Percentiles rank a stretch among this genome's conserved stretches.
phyloP scores from a whole-genome alignment of 2,113 vertebrate species.

The Balaenoptera acutorostrata region DNA sequence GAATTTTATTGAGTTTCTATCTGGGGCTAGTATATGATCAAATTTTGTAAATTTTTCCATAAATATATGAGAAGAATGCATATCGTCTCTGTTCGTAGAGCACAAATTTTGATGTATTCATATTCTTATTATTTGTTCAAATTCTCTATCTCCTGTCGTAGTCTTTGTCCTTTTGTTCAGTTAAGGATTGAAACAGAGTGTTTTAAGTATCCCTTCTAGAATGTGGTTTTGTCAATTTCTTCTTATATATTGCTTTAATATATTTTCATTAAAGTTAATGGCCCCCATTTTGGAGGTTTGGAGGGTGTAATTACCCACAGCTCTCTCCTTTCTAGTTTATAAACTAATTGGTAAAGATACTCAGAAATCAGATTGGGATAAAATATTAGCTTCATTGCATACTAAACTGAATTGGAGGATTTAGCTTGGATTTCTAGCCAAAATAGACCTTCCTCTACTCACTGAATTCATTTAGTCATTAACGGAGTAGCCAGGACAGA shows the following conservation, averaged over 20 bases:
- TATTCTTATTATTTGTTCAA: neutral
- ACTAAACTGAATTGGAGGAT: neutral
- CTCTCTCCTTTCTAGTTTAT: slow-evolving; percentile 2
- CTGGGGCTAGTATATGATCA: neutral
- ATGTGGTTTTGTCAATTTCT: neutral
- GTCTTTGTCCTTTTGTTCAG: neutral
- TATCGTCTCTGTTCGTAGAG: neutral
- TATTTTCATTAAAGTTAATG: slow-evolving; percentile 33
- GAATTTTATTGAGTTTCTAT: neutral
- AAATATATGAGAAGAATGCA: neutral
- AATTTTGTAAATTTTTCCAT: neutral
- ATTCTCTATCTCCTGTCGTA: neutral
- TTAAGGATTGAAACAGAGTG: neutral
- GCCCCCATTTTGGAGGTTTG: neutral
- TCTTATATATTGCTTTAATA: neutral
- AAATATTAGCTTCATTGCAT: neutral
- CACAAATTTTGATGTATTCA: neutral
- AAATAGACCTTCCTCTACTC: neutral
- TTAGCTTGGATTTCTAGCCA: neutral
- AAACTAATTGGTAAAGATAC: slow-evolving; percentile 18
- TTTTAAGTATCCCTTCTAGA: neutral
- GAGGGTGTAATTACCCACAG: neutral
- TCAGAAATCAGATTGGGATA: neutral
- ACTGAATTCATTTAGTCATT: neutral
- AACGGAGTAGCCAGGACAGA: neutral